Conservation (phyloP, 2,888 invertebrate species). For the Catocala fraxini region DNA sequence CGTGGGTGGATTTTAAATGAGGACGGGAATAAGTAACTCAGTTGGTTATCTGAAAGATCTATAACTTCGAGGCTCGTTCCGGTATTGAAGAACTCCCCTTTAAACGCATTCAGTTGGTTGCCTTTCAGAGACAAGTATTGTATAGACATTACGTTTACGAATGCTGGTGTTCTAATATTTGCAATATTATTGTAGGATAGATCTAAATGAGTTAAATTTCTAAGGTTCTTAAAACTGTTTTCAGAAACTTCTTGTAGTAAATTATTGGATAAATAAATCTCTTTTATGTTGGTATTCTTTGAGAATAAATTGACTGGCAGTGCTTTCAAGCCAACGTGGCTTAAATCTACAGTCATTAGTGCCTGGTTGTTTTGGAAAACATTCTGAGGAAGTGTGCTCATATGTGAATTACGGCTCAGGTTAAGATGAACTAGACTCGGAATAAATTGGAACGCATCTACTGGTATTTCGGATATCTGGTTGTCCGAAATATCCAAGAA, state of each 20-base stretch:
- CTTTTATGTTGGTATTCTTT: conserved; percentile 89
- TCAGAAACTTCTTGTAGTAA: conserved; percentile 92
- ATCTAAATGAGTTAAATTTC: conserved; percentile 92
- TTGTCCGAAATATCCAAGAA: conserved; percentile 94
- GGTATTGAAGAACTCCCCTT: conserved; percentile 95
- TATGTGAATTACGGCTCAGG: conserved; percentile 91
- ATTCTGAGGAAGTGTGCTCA: conserved; percentile 89
- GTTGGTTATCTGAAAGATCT: conserved; percentile 93
- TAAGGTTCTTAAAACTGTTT: conserved; percentile 92
- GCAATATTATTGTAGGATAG: conserved; percentile 93
- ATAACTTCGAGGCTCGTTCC: conserved; percentile 93
- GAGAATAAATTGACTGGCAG: conserved; percentile 91
- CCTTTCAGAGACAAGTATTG: conserved; percentile 91
- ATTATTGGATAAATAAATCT: conserved; percentile 91
- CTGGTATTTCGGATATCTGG: conserved; percentile 91
- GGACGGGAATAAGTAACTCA: conserved; percentile 94
- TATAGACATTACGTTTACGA: conserved; percentile 92
- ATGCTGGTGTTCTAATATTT: conserved; percentile 92
- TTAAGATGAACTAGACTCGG: conserved; percentile 91
- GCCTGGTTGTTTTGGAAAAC: conserved; percentile 91
- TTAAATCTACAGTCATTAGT: conserved; percentile 91
- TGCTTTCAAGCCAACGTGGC: conserved; percentile 91
- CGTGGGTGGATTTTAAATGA: conserved; percentile 95
- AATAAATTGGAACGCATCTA: conserved; percentile 90
- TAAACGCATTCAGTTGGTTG: conserved; percentile 93